Evolutionary conservation across 2,797 vertebrate species (phyloP), one percentile per base, ranked within the genome.

Genomic region (Uromys caudimaculatus): DNA sequence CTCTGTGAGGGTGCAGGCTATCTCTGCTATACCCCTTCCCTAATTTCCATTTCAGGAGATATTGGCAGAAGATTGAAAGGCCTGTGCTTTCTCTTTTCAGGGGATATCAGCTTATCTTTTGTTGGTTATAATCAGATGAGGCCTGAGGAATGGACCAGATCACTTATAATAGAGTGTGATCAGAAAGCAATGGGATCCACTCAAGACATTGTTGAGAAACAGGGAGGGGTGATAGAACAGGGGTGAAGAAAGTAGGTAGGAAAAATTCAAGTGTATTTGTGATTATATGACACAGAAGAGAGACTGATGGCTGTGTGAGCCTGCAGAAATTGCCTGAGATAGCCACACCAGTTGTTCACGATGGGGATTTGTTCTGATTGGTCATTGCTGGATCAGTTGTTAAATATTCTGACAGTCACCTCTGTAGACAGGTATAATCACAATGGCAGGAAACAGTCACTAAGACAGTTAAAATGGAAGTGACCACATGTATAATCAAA

Each of bases 341-440:
- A 6, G 29, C 76, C 32, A 35, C 14, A 21, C 62, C 12, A 4
- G 16, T 23, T 41, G 90, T 52, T 85, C 73, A 6, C 0, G 0
- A 52, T 0, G 27, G n/a, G 19, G 16, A 13, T 84, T 90, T 90
- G 6, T 29, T 67, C 38, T 44, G 47, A 92, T n/a, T 21, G 73
- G 44, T 21, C 64, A n/a, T n/a, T 56, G 67, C 23, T 44, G 29
- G 78, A 82, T 56, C 21, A 6, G 73, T 41, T 52, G 62, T 89
- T 96, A 71, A 73, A 24, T 89, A 94, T 93, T 92, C 94, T 56
- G 64, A 92, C 54, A 44, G 13, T 91, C 85, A 94, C 60, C 41
- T 54, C 52, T 29, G 14, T 8, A 16, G 90, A 89, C 81, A 86
- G 88, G 88, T 90, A 41, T 84, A 88, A 85, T 93, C 76, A 71